phyloP scores from a whole-genome alignment of 2,113 vertebrate species.

The Cyprinodon tularosa region DNA sequence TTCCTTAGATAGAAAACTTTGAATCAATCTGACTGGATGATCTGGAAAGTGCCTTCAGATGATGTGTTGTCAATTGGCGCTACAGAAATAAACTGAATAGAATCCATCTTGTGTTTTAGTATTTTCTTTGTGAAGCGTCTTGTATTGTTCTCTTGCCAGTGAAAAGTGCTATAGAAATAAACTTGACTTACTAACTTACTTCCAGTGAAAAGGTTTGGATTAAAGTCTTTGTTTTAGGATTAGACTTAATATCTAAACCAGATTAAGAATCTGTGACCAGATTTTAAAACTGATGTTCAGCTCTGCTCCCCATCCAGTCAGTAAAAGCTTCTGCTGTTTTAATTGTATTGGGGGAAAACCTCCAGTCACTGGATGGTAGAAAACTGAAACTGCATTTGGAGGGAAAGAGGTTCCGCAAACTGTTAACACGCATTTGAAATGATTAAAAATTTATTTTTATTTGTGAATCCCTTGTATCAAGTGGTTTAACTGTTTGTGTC shows the following conservation, averaged over 20 bases:
- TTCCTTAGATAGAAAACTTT: too few relatives aligned
- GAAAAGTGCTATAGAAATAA: too few relatives aligned
- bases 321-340: background rate
- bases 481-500: background rate
- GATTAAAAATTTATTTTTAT: background rate
- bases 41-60: too few relatives aligned
- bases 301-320: background rate
- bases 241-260: background rate
- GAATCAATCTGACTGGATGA: too few relatives aligned
- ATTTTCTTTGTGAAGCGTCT: too few relatives aligned
- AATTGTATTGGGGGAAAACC: background rate
- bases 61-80: too few relatives aligned
- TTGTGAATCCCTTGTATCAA: too few relatives aligned
- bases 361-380: background rate
- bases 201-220: background rate
- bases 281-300: background rate
- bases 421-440: background rate
- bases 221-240: background rate
- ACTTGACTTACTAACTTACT: too few relatives aligned
- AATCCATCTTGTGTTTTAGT: too few relatives aligned
- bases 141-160: too few relatives aligned
- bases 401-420: background rate
- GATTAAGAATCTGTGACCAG: background rate
- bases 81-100: too few relatives aligned
- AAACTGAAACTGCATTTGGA: background rate